A percentile compares a stretch with the other conserved stretches of the same genome.
phyloP scores from a whole-genome alignment of 2,797 vertebrate genomes.

The Prionace glauca region DNA sequence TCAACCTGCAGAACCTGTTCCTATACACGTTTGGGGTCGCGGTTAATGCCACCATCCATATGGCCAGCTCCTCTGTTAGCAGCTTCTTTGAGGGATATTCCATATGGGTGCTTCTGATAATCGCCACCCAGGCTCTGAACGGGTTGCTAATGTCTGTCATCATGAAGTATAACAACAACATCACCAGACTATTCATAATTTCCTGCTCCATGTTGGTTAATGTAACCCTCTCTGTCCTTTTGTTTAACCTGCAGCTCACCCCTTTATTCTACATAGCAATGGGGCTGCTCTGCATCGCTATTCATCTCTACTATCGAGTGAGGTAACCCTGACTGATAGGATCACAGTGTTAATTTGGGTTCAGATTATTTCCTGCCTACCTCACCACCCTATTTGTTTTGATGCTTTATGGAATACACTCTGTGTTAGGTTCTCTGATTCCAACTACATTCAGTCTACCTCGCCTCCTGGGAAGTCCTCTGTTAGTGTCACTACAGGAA shows the following conservation, averaged over 20 bases:
- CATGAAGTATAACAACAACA: constrained; percentile 87
- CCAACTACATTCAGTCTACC: neutral
- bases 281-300: constrained; percentile 69
- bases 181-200: constrained; percentile 87
- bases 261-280: constrained; percentile 69
- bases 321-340: constrained; percentile 38
- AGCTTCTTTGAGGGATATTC: constrained; percentile 79
- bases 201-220: constrained; percentile 88
- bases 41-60: constrained; percentile 64
- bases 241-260: constrained; percentile 78
- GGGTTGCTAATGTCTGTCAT: constrained; percentile 89
- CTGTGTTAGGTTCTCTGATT: neutral
- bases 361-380: neutral
- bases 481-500: neutral
- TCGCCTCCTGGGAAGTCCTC: neutral
- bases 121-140: constrained; percentile 77
- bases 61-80: constrained; percentile 50
- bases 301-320: constrained; percentile 74
- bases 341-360: neutral
- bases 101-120: constrained; percentile 61
- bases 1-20: constrained; percentile 84
- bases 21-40: constrained; percentile 81
- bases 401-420: neutral
- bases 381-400: neutral
- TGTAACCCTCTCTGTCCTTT: constrained; percentile 68